Conservation (phyloP, 2,797 vertebrate species). For the Taeniopygia guttata region DNA sequence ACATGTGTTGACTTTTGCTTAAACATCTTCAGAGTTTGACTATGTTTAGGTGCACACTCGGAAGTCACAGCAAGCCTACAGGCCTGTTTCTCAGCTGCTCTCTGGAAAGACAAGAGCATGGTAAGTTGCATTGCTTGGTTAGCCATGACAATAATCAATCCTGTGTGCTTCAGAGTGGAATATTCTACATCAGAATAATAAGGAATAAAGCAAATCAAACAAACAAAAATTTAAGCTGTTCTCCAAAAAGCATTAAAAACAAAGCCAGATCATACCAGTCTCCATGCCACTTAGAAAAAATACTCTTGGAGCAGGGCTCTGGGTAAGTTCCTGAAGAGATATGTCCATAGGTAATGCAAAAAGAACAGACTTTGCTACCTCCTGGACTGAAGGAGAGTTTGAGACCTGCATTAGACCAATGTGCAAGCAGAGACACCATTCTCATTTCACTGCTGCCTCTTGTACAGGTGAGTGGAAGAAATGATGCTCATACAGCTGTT, state of each 20-base stretch:
- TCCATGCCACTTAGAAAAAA: background rate
- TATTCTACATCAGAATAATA: background rate
- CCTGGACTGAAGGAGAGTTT: background rate
- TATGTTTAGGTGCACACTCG: background rate
- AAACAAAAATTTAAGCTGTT: background rate
- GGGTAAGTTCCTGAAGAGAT: background rate
- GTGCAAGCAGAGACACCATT: background rate
- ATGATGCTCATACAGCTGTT: background rate
- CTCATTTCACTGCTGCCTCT: background rate
- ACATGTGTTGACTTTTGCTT: background rate
- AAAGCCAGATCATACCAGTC: background rate
- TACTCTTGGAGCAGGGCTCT: background rate
- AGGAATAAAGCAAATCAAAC: background rate
- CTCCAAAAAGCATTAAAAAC: background rate
- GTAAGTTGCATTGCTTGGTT: background rate
- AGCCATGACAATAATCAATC: background rate
- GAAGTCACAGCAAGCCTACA: background rate
- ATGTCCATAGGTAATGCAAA: background rate
- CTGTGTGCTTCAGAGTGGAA: background rate
- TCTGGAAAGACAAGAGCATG: background rate
- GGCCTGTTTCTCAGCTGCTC: background rate
- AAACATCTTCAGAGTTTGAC: rapidly evolving
- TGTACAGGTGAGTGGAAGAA: background rate
- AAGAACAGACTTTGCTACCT: background rate
- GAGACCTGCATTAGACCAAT: background rate